phyloP scores from a whole-genome alignment of 2,888 invertebrate species.

The Pegoplata infirma region DNA sequence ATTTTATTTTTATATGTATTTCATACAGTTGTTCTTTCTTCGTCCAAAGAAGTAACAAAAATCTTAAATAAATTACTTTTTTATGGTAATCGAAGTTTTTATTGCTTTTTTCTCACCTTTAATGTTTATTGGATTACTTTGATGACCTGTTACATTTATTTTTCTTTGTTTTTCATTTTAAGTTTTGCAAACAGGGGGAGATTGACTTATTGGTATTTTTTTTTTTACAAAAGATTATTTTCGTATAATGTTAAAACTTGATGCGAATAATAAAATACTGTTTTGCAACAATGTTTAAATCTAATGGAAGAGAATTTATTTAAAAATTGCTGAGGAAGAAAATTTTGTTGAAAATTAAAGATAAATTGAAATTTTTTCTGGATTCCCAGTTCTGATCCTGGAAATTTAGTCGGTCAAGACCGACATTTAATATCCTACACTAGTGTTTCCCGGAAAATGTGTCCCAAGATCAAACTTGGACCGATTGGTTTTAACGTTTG shows the following conservation, averaged over 20 bases:
- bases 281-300: background rate
- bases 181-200: constrained; percentile 7
- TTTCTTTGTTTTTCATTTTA: constrained; percentile 11
- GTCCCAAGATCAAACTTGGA: too few species aligned
- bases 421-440: too few species aligned
- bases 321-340: too few species aligned
- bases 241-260: constrained; percentile 15
- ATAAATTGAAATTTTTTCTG: too few species aligned
- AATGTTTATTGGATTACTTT: constrained; percentile 65
- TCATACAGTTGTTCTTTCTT: too few species aligned
- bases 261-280: background rate
- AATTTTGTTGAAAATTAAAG: too few species aligned
- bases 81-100: constrained; percentile 74
- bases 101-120: constrained; percentile 67
- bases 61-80: constrained; percentile 75
- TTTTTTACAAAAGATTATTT: background rate
- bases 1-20: background rate
- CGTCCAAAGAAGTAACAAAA: too few species aligned
- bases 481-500: too few species aligned
- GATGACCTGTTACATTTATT: constrained; percentile 55
- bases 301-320: too few species aligned
- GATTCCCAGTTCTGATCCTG: too few species aligned
- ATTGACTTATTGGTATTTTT: constrained; percentile 35
- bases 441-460: too few species aligned
- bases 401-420: too few species aligned